Evolutionary conservation across 2,888 invertebrate species (phyloP).

Genomic region (Lasioglossum zephyrum): DNA sequence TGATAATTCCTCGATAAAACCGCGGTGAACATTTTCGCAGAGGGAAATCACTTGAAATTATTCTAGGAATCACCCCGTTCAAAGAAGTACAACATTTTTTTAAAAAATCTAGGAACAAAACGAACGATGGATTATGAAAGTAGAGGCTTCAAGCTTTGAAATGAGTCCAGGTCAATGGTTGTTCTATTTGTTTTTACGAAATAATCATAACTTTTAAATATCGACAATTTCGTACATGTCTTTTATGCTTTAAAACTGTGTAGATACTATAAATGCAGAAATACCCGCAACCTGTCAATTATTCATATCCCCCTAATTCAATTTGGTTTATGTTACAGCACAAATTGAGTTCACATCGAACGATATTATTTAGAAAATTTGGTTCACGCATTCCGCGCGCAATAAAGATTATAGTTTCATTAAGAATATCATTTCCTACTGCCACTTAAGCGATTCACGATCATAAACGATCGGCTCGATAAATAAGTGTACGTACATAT

Average conservation of each 20-base stretch:
- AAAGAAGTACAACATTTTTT: no score
- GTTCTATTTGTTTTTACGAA: neutral
- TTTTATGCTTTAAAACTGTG: no score
- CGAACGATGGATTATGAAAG: no score
- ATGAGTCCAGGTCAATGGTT: neutral
- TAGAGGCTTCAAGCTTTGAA: no score
- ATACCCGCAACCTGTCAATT: neutral
- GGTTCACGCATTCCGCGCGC: neutral
- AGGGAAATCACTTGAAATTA: no score
- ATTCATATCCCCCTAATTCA: neutral
- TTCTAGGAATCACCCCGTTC: no score
- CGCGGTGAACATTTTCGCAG: no score
- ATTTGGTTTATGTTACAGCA: neutral
- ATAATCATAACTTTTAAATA: neutral
- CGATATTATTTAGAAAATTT: neutral
- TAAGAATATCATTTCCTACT: neutral
- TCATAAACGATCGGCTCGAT: constrained; percentile 1
- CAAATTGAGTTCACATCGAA: neutral
- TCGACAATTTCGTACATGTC: neutral
- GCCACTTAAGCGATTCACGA: constrained; percentile 27
- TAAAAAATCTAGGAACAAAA: no score
- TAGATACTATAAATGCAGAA: neutral
- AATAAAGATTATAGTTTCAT: neutral
- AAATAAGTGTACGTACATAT: constrained; percentile 31
- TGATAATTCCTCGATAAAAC: no score